Evolutionary conservation across 2,888 invertebrate species (phyloP), one percentile per base, ranked within the genome.

Genomic region (Aporophyla nigra): DNA sequence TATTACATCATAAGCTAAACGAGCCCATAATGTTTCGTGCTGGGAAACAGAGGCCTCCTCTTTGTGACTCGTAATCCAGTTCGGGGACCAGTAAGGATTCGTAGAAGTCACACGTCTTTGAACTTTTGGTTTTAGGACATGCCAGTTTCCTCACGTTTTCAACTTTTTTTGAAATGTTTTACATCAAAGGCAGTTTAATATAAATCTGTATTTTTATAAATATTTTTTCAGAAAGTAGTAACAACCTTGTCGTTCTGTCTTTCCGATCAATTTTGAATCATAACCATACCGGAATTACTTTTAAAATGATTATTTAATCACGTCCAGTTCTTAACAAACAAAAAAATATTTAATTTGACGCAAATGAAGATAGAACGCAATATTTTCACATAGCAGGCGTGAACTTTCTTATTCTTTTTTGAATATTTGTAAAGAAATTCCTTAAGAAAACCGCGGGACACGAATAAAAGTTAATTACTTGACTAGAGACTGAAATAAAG

Each of bases 371-470:
- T 24, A 43, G 21, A 61, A 65, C 12, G 65, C 53, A 79, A 78
- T 67, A 82, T 82, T 78, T 81, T 77, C 77, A 79, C 68, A 83
- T 69, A 46, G 68, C 68, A 46, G 62, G 51, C 77, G 71, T 71
- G 68, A 75, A 77, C 51, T 76, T 86, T 87, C 71, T 33, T 3
- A 33, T 33, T 33, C 1, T 33, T 33, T 33, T 33, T 75, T 49
- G 79, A 87, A 88, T 87, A 88, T 90, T 89, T 81, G 72, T 82
- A 66, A 83, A 82, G 77, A 86, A 89, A 90, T 90, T 85, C 86
- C 78, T 90, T 89, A 88, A 90, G 74, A 80, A 74, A 78, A 71
- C 73, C 77, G 75, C 76, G 68, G 27, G 46, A 75, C 74, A 80
- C 81, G 82, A 85, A 85, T 83, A 86, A 77, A 72, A 85, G 82